phyloP scores from a whole-genome alignment of 2,888 invertebrate species.

The Limnephilus rhombicus region DNA sequence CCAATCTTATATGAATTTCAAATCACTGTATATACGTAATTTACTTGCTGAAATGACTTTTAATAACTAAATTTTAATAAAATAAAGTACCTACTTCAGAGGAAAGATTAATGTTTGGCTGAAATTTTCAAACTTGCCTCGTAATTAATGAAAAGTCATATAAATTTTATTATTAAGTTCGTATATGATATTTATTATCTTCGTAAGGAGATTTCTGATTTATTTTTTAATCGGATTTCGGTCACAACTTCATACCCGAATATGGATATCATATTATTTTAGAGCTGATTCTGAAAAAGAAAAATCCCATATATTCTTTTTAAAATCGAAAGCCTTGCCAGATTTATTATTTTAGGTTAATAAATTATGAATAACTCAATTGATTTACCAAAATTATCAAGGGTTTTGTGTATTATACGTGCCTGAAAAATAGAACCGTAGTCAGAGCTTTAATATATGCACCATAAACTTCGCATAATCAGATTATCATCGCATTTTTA shows the following conservation, averaged over 20 bases:
- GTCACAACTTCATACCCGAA: neutral
- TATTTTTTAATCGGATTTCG: neutral
- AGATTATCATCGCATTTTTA: too few relatives aligned
- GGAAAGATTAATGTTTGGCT: neutral
- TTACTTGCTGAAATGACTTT: slow-evolving; percentile 11
- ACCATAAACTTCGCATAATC: too few relatives aligned
- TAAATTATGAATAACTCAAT: too few relatives aligned
- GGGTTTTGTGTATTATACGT: too few relatives aligned
- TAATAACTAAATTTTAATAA: slow-evolving; percentile 20
- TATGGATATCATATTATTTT: neutral
- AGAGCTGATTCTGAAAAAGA: neutral
- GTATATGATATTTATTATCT: neutral
- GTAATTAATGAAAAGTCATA: neutral
- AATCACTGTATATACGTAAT: neutral
- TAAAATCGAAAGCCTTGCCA: too few relatives aligned
- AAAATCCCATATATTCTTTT: too few relatives aligned
- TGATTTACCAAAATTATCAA: too few relatives aligned
- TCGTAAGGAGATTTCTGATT: neutral
- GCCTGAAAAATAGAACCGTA: too few relatives aligned
- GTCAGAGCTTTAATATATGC: too few relatives aligned
- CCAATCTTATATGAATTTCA: neutral
- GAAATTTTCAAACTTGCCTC: neutral
- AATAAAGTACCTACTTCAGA: slow-evolving; percentile 8
- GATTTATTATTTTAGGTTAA: too few relatives aligned
- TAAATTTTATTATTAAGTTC: neutral